Evolutionary conservation across 2,113 vertebrate genomes (phyloP), one percentile per base, ranked within the genome.

Genomic region (Nicator chloris): DNA sequence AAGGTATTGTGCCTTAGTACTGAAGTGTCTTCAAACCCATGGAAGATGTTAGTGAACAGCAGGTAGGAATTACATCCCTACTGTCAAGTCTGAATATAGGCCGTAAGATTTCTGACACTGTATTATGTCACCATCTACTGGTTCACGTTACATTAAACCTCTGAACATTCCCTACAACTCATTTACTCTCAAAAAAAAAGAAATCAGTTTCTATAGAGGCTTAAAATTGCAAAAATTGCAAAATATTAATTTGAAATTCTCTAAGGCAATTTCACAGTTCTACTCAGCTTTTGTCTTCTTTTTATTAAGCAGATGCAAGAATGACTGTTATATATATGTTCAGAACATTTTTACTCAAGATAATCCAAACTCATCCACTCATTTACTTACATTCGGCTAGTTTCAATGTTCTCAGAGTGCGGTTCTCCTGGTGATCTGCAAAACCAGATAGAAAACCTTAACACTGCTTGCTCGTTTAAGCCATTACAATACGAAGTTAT

Each of bases 341-440:
- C 35, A 87, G 49, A 83, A 75, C 33, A 73, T 19, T 60, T 70
- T 92, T 30, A 66, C 86, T 80, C 28, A 82, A 61, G 53, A 83
- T 33, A 76, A 3, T 61, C 28, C 64, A 82, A 92, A 94, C 35
- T 66, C 51, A 84, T 94, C 56, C 49, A 44, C 59, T 90, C 27
- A n/a, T 66, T 42, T 94, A 99, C 99, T 99, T 98, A 99, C 99
- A 99, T 99, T 99, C 99, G 99, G 99, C 98, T 99, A 98, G 99
- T 98, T 99, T 99, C 98, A 96, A 98, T 97, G 98, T 97, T 97
- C 98, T 99, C 98, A 97, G 98, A 98, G 97, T 97, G 97, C 96
- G 98, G 97, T 97, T 98, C 97, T 98, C 98, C 98, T 98, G 98
- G 98, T 98, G 97, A 98, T 98, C 98, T 99, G 98, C 94, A 98